Evolutionary conservation across 2,113 vertebrate genomes (phyloP).

Genomic region (Oreamnos americanus): DNA sequence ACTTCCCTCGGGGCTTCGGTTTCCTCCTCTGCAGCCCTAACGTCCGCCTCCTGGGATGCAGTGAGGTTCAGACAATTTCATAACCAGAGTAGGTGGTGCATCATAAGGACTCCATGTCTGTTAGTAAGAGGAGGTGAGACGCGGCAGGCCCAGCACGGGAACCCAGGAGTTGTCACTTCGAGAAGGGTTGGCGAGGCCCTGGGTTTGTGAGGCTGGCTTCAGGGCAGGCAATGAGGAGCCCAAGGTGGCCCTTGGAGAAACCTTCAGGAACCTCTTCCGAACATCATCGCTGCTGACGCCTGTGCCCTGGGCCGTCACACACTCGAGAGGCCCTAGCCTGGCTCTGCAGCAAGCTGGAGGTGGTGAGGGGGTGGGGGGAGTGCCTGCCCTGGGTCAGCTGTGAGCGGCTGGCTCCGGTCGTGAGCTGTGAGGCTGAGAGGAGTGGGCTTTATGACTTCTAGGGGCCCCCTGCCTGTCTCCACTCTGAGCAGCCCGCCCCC

Average conservation of each 20-base stretch:
- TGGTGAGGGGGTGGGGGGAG: rapidly evolving
- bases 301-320: background rate
- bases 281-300: rapidly evolving
- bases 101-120: rapidly evolving
- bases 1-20: background rate
- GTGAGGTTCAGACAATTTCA: rapidly evolving
- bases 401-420: background rate
- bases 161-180: rapidly evolving
- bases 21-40: background rate
- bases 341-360: rapidly evolving
- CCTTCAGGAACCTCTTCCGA: background rate
- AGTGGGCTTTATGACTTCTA: background rate
- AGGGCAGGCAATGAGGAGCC: background rate
- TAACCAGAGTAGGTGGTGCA: rapidly evolving
- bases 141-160: rapidly evolving
- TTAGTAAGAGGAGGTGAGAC: rapidly evolving
- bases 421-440: background rate
- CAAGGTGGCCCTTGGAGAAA: background rate
- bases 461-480: background rate
- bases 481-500: background rate
- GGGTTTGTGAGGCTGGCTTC: background rate
- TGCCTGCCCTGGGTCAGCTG: background rate
- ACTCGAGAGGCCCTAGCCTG: background rate
- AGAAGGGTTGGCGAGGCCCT: rapidly evolving
- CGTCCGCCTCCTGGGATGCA: background rate